Percentiles rank a stretch among this genome's conserved stretches.
phyloP scores from a whole-genome alignment of 1,140 invertebrate species.

The Marisa cornuarietis region DNA sequence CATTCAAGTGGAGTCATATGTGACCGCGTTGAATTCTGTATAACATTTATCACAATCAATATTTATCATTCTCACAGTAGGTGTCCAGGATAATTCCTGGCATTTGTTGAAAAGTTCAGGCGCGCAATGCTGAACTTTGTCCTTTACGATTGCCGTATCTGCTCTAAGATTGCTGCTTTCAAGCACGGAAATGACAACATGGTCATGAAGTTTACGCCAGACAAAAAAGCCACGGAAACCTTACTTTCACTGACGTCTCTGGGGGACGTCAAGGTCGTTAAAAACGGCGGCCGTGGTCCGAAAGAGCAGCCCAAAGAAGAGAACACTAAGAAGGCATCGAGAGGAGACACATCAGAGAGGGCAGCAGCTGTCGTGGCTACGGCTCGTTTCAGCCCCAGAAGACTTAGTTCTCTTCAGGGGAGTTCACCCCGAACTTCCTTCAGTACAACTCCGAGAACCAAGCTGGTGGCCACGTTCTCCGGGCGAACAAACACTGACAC shows the following conservation, averaged over 20 bases:
- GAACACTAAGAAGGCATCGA: background rate
- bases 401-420: slow-evolving; percentile 4
- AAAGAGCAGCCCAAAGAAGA: background rate
- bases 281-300: background rate
- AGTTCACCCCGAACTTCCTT: slow-evolving; percentile 12
- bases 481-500: slow-evolving; percentile 23
- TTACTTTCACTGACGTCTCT: slow-evolving; percentile 14
- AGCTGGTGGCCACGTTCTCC: slow-evolving; percentile 21
- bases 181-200: slow-evolving; percentile 13
- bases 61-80: too few relatives aligned
- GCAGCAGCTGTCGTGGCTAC: background rate
- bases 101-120: too few relatives aligned
- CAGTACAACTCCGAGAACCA: slow-evolving; percentile 4
- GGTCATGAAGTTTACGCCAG: slow-evolving; percentile 18
- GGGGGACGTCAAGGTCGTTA: slow-evolving; percentile 27
- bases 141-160: background rate
- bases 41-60: too few relatives aligned
- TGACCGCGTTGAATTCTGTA: too few relatives aligned
- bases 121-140: too few relatives aligned
- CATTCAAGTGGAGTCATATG: too few relatives aligned
- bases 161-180: background rate
- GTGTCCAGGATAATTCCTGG: too few relatives aligned
- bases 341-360: background rate
- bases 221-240: slow-evolving; percentile 22
- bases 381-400: slow-evolving; percentile 11